These are phyloP conservation scores for Mormyrus hasselquistii DNA, from an alignment of 2,797 vertebrate genomes.

Conservation along the genomic window DNA sequence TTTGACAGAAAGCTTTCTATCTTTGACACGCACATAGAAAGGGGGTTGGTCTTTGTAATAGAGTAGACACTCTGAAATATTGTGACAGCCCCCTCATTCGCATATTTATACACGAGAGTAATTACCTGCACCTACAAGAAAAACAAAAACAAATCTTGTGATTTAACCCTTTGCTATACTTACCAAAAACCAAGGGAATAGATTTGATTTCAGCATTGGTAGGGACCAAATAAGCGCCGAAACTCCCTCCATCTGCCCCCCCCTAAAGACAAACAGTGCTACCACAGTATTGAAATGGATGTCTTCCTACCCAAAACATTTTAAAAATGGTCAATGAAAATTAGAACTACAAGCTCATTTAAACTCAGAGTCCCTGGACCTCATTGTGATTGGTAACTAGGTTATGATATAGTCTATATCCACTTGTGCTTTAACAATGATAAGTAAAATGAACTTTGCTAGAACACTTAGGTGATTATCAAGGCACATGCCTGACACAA, in stretches of 20 bases:
- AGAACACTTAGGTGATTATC: conserved; percentile 1
- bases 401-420: neutral
- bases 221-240: neutral
- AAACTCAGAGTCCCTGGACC: neutral
- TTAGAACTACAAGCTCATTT: neutral
- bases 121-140: conserved; percentile 35
- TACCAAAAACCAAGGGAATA: neutral
- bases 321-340: neutral
- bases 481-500: conserved; percentile 3
- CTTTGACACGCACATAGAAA: conserved; percentile 33
- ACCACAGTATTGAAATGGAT: neutral
- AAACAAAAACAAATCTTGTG: conserved; percentile 33
- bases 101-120: conserved; percentile 38
- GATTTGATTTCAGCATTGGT: neutral
- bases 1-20: conserved; percentile 37
- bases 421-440: neutral
- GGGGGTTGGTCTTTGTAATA: conserved; percentile 41
- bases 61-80: conserved; percentile 46
- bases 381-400: neutral
- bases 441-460: conserved; percentile 13
- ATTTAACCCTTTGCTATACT: neutral
- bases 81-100: conserved; percentile 38
- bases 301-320: neutral
- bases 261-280: neutral
- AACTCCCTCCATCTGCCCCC: neutral